Percentiles rank a stretch among this genome's conserved stretches.
phyloP scores from a whole-genome alignment of 2,888 invertebrate genomes.

The Sepiola atlantica region DNA sequence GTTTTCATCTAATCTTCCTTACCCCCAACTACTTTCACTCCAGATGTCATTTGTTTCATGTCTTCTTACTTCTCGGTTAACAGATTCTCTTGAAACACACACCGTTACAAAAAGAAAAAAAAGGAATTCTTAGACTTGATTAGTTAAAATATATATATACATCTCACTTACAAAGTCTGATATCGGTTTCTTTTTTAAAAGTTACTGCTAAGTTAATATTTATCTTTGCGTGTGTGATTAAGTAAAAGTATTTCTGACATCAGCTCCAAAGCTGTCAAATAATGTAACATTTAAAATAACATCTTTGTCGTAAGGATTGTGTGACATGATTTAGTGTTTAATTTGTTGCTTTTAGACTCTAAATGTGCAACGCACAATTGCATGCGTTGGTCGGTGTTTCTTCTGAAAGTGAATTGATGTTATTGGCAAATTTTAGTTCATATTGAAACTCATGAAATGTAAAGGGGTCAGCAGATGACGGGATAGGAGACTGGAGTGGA shows the following conservation, averaged over 20 bases:
- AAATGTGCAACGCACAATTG: neutral
- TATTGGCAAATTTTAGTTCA: neutral
- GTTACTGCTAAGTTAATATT: neutral
- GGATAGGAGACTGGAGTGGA: neutral
- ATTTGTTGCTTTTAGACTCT: neutral
- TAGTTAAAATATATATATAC: neutral
- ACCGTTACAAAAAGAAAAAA: neutral
- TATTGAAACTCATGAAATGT: neutral
- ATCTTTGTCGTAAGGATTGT: neutral
- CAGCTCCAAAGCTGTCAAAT: neutral
- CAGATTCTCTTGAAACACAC: neutral
- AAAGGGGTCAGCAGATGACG: slow-evolving; percentile 10
- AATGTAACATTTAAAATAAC: neutral
- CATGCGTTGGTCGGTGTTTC: neutral
- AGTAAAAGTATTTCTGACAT: neutral
- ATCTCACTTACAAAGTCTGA: neutral
- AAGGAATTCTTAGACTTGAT: slow-evolving; percentile 48
- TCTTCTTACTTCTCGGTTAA: slow-evolving; percentile 39
- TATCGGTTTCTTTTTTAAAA: neutral
- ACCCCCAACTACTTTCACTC: slow-evolving; percentile 45
- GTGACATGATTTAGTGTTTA: slow-evolving; percentile 34
- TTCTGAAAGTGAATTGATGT: neutral
- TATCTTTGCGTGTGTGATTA: neutral
- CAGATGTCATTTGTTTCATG: slow-evolving; percentile 44
- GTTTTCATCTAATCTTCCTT: slow-evolving; percentile 51